phyloP scores from a whole-genome alignment of 2,888 invertebrate species.

The Andrena hattorfiana region DNA sequence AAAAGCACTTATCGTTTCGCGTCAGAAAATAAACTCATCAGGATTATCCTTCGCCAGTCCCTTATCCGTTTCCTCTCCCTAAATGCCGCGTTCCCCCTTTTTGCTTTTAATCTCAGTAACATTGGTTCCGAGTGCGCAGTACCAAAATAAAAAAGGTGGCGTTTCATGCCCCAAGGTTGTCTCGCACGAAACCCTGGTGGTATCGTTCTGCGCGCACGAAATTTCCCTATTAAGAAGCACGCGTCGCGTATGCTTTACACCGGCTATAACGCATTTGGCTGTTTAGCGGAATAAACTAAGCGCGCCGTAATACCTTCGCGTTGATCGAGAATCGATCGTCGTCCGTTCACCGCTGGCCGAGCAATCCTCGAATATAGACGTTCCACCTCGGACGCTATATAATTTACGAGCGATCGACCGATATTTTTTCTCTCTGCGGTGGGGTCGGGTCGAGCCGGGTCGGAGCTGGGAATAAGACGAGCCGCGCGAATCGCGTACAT shows the following conservation, averaged over 20 bases:
- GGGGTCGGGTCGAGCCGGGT: conserved; percentile 3
- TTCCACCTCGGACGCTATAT: conserved; percentile 36
- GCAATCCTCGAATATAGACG: conserved; percentile 56
- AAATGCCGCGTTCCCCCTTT: background rate
- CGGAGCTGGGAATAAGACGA: background rate
- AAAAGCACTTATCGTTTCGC: no score
- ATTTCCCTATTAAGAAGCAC: conserved; percentile 47
- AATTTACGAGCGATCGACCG: conserved; percentile 49
- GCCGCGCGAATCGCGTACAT: background rate
- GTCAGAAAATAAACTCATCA: no score
- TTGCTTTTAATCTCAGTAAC: conserved; percentile 18
- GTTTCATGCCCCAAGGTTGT: conserved; percentile 26
- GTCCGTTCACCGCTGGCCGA: conserved; percentile 28
- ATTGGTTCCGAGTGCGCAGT: background rate
- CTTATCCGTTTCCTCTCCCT: background rate
- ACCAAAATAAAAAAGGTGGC: background rate
- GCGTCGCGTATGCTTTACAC: conserved; percentile 37
- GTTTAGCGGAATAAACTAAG: conserved; percentile 43
- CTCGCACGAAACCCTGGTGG: conserved; percentile 32
- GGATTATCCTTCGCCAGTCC: no score
- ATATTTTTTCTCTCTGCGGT: conserved; percentile 31
- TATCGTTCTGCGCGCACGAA: conserved; percentile 39
- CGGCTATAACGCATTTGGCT: conserved; percentile 37
- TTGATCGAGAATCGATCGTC: conserved; percentile 43
- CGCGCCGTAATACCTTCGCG: conserved; percentile 27